phyloP scores from a whole-genome alignment of 2,113 vertebrate genomes.

The Collichthys lucidus region DNA sequence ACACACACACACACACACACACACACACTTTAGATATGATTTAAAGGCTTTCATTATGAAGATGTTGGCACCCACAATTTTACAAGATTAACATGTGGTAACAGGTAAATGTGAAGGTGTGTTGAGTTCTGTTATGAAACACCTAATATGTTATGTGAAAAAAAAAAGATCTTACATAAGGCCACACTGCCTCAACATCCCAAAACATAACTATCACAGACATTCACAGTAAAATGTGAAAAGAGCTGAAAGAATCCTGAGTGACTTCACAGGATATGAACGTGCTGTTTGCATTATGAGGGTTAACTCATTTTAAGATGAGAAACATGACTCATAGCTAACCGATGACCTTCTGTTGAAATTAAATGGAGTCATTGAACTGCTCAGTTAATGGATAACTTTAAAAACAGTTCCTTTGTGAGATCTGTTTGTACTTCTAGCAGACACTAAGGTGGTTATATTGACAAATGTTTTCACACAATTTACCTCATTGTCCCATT shows the following conservation, averaged over 20 bases:
- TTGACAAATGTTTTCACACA: slow-evolving; percentile 1
- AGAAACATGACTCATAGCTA: neutral
- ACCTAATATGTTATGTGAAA: neutral
- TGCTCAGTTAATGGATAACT: neutral
- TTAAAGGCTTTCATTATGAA: neutral
- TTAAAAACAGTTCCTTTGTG: neutral
- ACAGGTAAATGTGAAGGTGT: neutral
- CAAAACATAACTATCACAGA: neutral
- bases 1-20: too few species aligned
- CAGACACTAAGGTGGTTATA: neutral
- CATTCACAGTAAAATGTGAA: neutral
- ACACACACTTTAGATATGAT: neutral
- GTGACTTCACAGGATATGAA: neutral
- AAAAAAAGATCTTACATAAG: neutral
- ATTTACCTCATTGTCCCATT: neutral
- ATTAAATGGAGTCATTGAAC: neutral
- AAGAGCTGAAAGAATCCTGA: neutral
- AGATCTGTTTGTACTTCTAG: neutral
- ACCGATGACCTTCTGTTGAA: neutral
- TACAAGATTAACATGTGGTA: too few species aligned
- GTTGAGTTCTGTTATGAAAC: neutral
- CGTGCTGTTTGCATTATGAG: neutral
- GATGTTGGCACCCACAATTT: neutral
- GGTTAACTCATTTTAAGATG: neutral
- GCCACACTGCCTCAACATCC: neutral